Conservation (phyloP, 2,888 invertebrate species). For the Cephus spinipes region DNA sequence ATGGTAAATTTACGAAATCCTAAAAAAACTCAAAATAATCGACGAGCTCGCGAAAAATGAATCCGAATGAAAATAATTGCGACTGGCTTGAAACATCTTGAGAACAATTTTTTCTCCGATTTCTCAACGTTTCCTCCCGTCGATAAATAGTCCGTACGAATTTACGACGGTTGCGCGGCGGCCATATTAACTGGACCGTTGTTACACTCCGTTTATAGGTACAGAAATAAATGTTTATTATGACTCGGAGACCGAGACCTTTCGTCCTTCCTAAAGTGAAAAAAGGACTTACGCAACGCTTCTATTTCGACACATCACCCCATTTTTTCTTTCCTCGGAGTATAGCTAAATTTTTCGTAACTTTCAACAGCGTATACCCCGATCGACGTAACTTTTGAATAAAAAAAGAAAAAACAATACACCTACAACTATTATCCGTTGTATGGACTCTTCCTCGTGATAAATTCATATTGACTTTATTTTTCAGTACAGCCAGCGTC, state of each 20-base stretch:
- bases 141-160: neutral
- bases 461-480: neutral
- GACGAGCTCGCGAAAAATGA: neutral
- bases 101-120: too few species aligned
- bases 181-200: neutral
- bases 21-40: neutral
- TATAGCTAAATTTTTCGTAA: neutral
- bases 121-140: too few species aligned
- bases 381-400: neutral
- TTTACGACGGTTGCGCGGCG: neutral
- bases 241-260: neutral
- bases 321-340: neutral
- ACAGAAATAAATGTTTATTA: neutral
- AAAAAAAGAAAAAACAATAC: neutral
- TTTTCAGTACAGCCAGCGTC: neutral
- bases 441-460: neutral
- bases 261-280: neutral
- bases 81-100: neutral
- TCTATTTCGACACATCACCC: neutral
- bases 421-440: neutral
- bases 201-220: neutral
- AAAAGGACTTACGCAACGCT: neutral
- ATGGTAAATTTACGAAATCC: neutral
- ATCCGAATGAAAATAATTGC: neutral
- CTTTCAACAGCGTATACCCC: neutral